phyloP scores from a whole-genome alignment of 2,113 vertebrate species.

The Dendrocopos noguchii region DNA sequence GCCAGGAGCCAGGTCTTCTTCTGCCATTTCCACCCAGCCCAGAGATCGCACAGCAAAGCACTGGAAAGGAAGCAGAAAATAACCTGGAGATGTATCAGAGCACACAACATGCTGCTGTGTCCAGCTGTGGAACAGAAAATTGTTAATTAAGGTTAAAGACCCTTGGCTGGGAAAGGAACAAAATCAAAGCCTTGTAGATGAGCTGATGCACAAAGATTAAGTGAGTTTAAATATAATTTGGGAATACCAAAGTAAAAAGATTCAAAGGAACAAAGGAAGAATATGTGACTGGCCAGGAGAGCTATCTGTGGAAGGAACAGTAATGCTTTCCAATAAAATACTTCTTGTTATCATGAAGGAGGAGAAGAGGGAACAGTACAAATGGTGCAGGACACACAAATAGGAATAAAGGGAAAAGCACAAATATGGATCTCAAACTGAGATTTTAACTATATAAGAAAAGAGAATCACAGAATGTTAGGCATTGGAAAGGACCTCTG shows the following conservation, averaged over 20 bases:
- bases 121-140: background rate
- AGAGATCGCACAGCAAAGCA: conserved; percentile 93
- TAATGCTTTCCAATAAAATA: background rate
- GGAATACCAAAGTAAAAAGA: background rate
- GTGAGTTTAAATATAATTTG: background rate
- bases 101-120: background rate
- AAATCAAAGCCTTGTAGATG: background rate
- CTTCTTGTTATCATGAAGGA: background rate
- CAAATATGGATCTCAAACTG: background rate
- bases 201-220: background rate
- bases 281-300: background rate
- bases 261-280: background rate
- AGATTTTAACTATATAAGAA: background rate
- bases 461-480: too few species aligned
- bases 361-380: background rate
- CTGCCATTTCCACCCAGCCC: conserved; percentile 97
- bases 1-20: conserved; percentile 90
- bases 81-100: background rate
- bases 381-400: background rate
- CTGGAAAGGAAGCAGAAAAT: conserved; percentile 61
- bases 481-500: too few species aligned
- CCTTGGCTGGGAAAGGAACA: background rate
- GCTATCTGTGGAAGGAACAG: background rate
- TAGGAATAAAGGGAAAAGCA: background rate
- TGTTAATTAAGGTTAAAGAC: background rate